phyloP scores from a whole-genome alignment of 2,888 invertebrate genomes.

The Phaonia tiefii region DNA sequence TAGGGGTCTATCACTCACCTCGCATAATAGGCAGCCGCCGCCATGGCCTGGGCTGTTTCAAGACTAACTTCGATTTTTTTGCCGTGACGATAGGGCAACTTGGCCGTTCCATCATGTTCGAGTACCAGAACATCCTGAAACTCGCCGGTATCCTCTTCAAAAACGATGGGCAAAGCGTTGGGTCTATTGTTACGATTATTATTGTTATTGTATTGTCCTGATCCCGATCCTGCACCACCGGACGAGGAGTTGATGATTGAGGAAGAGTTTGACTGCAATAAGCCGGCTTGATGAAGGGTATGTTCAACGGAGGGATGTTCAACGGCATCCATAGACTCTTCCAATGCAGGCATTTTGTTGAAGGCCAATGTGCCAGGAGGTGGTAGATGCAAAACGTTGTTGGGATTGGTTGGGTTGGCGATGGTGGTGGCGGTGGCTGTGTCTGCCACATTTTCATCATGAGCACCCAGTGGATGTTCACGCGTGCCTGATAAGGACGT shows the following conservation, averaged over 20 bases:
- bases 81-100: conserved; percentile 75
- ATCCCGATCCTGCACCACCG: conserved; percentile 6
- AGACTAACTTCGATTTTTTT: conserved; percentile 77
- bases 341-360: conserved; percentile 32
- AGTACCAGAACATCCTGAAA: conserved; percentile 69
- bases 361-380: background rate
- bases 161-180: conserved; percentile 70
- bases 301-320: conserved; percentile 70
- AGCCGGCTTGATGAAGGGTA: conserved; percentile 71
- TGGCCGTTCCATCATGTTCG: conserved; percentile 71
- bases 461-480: conserved; percentile 72
- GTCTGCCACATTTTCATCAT: conserved; percentile 37
- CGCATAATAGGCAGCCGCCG: conserved; percentile 77
- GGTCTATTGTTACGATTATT: conserved; percentile 63
- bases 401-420: background rate
- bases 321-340: conserved; percentile 60
- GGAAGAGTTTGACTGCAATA: conserved; percentile 65
- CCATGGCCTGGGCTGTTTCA: conserved; percentile 77
- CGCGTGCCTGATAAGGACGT: conserved; percentile 56
- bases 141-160: conserved; percentile 71
- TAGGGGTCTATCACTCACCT: conserved; percentile 71
- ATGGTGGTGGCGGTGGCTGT: conserved; percentile 5
- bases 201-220: conserved; percentile 23
- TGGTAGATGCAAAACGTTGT: background rate
- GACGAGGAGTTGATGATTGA: conserved; percentile 16